Evolutionary conservation across 37 sponge, comb jelly and placozoan species (phyloP).

Genomic region (Oscarella lobularis): DNA sequence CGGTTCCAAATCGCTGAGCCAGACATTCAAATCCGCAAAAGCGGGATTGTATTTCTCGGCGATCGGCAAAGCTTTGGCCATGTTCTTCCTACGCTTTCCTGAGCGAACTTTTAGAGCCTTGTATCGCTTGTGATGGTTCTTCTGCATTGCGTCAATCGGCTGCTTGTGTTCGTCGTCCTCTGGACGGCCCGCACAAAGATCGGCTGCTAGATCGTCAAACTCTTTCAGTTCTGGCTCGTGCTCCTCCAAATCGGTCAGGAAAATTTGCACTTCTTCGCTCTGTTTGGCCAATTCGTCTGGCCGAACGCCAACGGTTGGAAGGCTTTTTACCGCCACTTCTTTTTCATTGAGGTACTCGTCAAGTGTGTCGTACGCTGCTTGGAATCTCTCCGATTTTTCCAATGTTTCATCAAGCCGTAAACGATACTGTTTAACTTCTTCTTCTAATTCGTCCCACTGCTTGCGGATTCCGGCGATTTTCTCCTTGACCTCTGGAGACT

Average conservation of each 20-base stretch:
- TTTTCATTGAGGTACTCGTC: background rate
- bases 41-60: background rate
- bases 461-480: background rate
- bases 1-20: background rate
- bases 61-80: background rate
- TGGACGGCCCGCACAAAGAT: background rate
- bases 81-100: background rate
- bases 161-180: constrained; percentile 7
- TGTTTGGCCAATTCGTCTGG: background rate
- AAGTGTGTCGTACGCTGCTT: background rate
- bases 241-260: constrained; percentile 8
- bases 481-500: background rate
- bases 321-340: background rate
- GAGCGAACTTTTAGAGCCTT: background rate
- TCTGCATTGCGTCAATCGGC: background rate
- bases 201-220: background rate
- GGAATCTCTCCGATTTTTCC: background rate
- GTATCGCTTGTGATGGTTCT: background rate
- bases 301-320: background rate
- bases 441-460: background rate
- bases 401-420: too few species aligned
- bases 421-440: too few species aligned
- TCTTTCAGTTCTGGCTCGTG: constrained; percentile 1
- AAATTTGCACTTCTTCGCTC: background rate
- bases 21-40: background rate